Conservation (phyloP, 2,888 invertebrate species). For the Chloromyia formosa region DNA sequence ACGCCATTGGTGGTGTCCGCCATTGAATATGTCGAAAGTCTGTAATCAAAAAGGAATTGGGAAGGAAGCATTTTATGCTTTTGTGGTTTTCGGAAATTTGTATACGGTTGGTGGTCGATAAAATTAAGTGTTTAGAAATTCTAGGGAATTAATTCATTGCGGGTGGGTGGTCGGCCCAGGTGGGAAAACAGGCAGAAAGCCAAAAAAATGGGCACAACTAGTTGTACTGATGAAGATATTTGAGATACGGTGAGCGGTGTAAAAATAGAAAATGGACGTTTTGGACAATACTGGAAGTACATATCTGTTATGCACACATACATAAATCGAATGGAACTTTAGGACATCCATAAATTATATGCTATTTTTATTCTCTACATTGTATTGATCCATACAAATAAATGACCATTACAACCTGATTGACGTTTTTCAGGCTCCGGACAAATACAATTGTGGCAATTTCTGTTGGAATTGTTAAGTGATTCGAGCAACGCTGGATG, state of each 20-base stretch:
- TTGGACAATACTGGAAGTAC: too few species aligned
- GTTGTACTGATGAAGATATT: background rate
- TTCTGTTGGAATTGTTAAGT: slow-evolving; percentile 93
- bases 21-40: slow-evolving; percentile 23
- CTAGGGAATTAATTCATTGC: slow-evolving; percentile 18
- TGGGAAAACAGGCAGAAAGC: too few species aligned
- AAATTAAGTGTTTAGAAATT: slow-evolving; percentile 41
- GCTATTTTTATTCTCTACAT: too few species aligned
- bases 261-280: too few species aligned
- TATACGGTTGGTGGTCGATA: slow-evolving; percentile 38
- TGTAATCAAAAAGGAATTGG: slow-evolving; percentile 37
- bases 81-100: slow-evolving; percentile 42
- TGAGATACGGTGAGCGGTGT: background rate
- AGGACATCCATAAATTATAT: too few species aligned
- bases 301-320: too few species aligned
- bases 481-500: slow-evolving; percentile 95
- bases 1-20: slow-evolving; percentile 42
- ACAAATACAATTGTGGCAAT: slow-evolving; percentile 99
- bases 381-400: too few species aligned
- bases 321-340: too few species aligned
- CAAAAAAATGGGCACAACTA: slow-evolving; percentile 26
- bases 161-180: background rate
- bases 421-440: slow-evolving; percentile 77
- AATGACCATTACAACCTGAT: too few species aligned
- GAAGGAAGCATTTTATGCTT: slow-evolving; percentile 41